Base-by-base conservation (phyloP, 2,113 vertebrate species). In the Oreotragus oreotragus region DNA sequence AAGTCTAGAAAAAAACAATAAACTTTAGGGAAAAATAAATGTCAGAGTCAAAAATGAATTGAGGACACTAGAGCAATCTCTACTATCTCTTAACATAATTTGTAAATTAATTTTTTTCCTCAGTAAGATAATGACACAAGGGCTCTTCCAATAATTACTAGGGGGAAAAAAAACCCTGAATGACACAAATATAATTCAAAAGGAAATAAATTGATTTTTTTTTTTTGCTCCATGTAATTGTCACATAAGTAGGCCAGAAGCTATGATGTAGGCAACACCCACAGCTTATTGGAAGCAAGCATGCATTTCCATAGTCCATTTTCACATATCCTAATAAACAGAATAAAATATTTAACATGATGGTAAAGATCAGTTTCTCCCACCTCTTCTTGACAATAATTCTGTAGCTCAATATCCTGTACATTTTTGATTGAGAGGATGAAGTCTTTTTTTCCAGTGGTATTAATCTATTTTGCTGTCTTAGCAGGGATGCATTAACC, bases 401-500 rank as follows among this genome's bases (percentile, higher is more conserved):
- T 98, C 92, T 66, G 84, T 81, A 94, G 66, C 96, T 98, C 7
- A 1, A 88, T 94, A 97, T 39, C 51, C 57, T 94, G 77, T 30
- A 19, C 49, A 94, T 97, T 97, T 97, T 95, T 96, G 27, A 57
- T 96, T 94, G 43, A 97, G 79, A 97, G 80, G 86, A 97, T 97
- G 97, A 98, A 97, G 23, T 87, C 83, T 97, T 95, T 94, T 95
- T 83, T 55, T 53, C 58, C 7, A 97, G 80, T 97, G 91, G 98
- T 98, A 97, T 94, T 97, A 98, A 98, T 98, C 97, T 98, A 83
- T 98, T 99, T 99, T 98, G 93, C 98, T 98, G 36, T 98, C 95
- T 97, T 98, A 94, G 93, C 51, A 90, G 92, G 97, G 96, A 98
- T 98, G 97, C 94, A 98, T 98, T 98, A 98, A 94, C 93, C 93